These are phyloP conservation scores for Sipha flava DNA, from an alignment of 1,140 invertebrate species.

Conservation along the genomic window DNA sequence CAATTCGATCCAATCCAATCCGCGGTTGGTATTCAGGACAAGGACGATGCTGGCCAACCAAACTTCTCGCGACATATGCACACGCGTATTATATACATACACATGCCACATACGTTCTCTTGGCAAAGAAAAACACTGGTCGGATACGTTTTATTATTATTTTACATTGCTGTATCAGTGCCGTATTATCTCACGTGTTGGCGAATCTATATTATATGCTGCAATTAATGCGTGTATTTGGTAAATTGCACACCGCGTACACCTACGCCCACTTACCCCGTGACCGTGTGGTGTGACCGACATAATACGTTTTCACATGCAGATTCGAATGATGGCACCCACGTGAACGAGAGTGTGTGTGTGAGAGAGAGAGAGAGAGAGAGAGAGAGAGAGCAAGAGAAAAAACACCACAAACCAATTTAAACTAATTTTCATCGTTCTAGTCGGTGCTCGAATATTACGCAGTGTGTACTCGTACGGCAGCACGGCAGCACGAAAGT, in stretches of 20 bases:
- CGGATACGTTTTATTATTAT: too few relatives aligned
- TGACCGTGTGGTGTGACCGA: neutral
- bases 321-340: neutral
- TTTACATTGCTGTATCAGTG: neutral
- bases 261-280: too few relatives aligned
- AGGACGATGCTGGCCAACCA: constrained; percentile 8
- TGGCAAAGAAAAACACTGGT: neutral
- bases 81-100: too few relatives aligned
- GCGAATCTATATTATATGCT: neutral
- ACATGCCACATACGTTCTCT: neutral
- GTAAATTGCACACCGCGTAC: neutral
- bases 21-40: neutral
- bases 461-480: too few relatives aligned
- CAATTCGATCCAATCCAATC: neutral
- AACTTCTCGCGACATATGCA: neutral
- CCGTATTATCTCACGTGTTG: neutral
- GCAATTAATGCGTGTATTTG: neutral
- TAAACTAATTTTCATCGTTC: too few relatives aligned
- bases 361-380: too few relatives aligned
- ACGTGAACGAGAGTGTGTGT: neutral
- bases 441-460: too few relatives aligned
- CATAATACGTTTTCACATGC: neutral
- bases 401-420: too few relatives aligned
- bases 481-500: too few relatives aligned
- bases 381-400: too few relatives aligned